phyloP scores from a whole-genome alignment of 2,113 vertebrate species.

The Macroglossus sobrinus region DNA sequence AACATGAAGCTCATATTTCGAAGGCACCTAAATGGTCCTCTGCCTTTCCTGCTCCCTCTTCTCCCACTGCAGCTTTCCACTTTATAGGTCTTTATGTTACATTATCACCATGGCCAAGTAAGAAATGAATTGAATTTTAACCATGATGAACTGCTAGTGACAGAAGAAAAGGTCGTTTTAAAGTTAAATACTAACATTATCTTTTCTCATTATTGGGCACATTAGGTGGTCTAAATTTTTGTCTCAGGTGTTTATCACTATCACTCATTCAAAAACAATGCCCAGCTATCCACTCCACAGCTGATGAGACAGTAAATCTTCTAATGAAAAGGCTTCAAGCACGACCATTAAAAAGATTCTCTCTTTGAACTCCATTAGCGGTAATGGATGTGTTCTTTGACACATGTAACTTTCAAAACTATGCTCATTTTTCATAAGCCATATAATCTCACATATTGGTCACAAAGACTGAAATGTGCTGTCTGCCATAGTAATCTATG shows the following conservation, averaged over 20 bases:
- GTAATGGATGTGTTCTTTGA: conserved; percentile 12
- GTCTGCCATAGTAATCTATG: not conserved
- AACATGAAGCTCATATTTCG: not conserved
- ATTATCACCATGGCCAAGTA: not conserved
- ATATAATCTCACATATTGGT: not conserved
- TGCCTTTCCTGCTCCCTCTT: not conserved
- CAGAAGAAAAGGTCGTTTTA: conserved; percentile 61
- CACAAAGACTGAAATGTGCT: not conserved
- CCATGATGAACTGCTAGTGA: conserved; percentile 23
- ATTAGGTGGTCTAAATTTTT: conserved; percentile 47
- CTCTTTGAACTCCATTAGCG: conserved; percentile 11
- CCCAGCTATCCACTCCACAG: conserved; percentile 9
- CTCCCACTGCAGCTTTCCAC: not conserved
- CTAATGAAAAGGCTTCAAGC: not conserved
- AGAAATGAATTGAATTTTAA: conserved; percentile 37
- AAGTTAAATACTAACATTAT: conserved; percentile 67
- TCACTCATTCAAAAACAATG: conserved; percentile 56
- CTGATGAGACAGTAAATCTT: conserved; percentile 18
- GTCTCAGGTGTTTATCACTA: conserved; percentile 59
- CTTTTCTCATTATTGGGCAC: conserved; percentile 36
- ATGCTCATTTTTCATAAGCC: conserved; percentile 24
- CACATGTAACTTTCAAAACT: not conserved
- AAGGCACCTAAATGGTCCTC: fast-evolving
- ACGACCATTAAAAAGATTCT: conserved; percentile 47
- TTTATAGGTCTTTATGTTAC: not conserved